Evolutionary conservation across 2,113 vertebrate species (phyloP).

Genomic region (Bostrychus sinensis): DNA sequence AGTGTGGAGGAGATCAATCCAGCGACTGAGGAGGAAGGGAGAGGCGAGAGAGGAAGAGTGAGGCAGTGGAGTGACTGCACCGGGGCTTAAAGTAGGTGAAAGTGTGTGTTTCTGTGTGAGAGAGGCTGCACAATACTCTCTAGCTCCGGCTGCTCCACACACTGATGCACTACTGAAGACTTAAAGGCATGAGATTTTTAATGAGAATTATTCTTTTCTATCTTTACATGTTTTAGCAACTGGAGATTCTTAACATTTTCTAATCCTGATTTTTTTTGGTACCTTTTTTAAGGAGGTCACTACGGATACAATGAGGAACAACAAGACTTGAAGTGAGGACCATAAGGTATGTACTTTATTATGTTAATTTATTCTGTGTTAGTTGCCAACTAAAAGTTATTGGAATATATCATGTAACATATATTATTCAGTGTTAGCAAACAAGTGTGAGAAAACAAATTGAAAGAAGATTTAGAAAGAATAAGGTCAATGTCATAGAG

Average conservation of each 20-base stretch:
- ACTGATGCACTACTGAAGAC: constrained; percentile 41
- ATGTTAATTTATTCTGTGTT: background rate
- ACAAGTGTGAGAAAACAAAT: background rate
- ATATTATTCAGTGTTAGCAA: background rate
- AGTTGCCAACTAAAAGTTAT: background rate
- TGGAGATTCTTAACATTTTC: constrained; percentile 53
- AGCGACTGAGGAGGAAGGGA: constrained; percentile 37
- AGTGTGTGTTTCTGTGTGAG: constrained; percentile 46
- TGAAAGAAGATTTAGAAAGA: too few relatives aligned
- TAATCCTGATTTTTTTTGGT: constrained; percentile 25
- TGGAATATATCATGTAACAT: background rate
- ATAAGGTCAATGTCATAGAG: constrained; percentile 12
- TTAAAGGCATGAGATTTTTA: constrained; percentile 49
- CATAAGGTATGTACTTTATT: constrained; percentile 61
- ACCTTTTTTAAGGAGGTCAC: constrained; percentile 64
- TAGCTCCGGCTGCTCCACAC: constrained; percentile 47
- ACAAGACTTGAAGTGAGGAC: constrained; percentile 40
- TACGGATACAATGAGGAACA: constrained; percentile 57
- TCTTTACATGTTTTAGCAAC: constrained; percentile 40
- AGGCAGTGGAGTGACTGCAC: constrained; percentile 30
- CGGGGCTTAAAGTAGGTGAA: constrained; percentile 62
- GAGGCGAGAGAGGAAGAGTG: constrained; percentile 18
- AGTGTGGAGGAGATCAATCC: constrained; percentile 51
- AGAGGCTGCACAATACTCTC: constrained; percentile 51
- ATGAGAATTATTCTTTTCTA: constrained; percentile 24